These are phyloP conservation scores for Pogonocherus hispidulus DNA, from an alignment of 2,888 invertebrate genomes.

Conservation along the genomic window DNA sequence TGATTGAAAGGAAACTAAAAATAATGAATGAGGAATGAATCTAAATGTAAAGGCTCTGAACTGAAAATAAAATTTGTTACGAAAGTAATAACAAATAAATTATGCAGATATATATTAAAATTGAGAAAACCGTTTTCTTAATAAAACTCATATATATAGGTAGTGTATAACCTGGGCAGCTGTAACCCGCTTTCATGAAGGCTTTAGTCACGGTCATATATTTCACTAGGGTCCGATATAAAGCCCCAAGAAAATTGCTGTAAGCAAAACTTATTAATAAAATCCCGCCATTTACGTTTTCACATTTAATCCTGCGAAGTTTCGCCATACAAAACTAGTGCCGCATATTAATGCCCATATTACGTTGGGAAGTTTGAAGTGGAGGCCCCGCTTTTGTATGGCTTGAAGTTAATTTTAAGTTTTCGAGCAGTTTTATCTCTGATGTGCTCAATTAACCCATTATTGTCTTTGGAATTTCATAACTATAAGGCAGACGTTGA, in stretches of 20 bases:
- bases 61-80: no score
- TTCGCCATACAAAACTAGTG: slow-evolving; percentile 46
- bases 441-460: slow-evolving; percentile 22
- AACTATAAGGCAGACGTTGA: background rate
- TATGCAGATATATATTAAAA: no score
- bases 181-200: background rate
- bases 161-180: background rate
- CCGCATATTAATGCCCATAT: slow-evolving; percentile 47
- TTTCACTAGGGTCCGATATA: slow-evolving; percentile 20
- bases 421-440: slow-evolving; percentile 29
- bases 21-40: no score
- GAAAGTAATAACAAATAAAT: background rate
- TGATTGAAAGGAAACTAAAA: no score
- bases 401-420: slow-evolving; percentile 30
- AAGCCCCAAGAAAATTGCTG: slow-evolving; percentile 28
- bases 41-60: no score
- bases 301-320: slow-evolving; percentile 37
- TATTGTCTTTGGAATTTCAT: background rate
- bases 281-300: slow-evolving; percentile 43
- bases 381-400: slow-evolving; percentile 23
- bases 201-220: slow-evolving; percentile 10
- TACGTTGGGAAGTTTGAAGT: slow-evolving; percentile 35
- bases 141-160: background rate
- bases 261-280: slow-evolving; percentile 45
- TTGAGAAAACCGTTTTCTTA: background rate